Evolutionary conservation across 1,140 invertebrate species (phyloP).

Genomic region (Formica selysi): DNA sequence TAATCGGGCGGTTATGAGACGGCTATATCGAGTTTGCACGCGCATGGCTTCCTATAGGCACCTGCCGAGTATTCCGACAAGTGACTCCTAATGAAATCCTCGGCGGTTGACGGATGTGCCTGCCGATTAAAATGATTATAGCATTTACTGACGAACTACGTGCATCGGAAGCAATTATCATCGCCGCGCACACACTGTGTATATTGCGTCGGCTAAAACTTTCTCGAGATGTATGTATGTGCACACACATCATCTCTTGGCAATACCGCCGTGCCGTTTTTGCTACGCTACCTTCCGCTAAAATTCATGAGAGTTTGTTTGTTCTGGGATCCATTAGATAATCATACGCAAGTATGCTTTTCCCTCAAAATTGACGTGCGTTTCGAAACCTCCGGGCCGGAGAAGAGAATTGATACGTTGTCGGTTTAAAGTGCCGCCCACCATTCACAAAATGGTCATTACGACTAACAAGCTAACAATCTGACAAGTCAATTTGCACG

Average conservation of each 20-base stretch:
- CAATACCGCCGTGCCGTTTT: neutral
- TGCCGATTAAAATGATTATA: slow-evolving; percentile 26
- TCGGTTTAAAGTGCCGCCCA: neutral
- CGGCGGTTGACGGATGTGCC: slow-evolving; percentile 6
- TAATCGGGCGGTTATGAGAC: slow-evolving; percentile 53
- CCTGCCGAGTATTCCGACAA: neutral
- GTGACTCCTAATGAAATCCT: slow-evolving; percentile 43
- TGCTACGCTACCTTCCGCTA: too few species aligned
- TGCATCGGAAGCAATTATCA: neutral
- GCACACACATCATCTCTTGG: neutral
- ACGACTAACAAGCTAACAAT: slow-evolving; percentile 5
- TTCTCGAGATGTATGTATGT: neutral
- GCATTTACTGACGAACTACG: slow-evolving; percentile 19
- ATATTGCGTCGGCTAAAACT: neutral
- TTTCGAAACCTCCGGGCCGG: neutral
- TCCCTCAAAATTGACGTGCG: neutral
- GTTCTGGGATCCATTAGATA: neutral
- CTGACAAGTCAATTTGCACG: slow-evolving; percentile 11
- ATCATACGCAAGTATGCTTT: neutral
- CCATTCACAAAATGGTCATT: slow-evolving; percentile 1
- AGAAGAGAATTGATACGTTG: slow-evolving; percentile 13
- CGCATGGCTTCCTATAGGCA: neutral
- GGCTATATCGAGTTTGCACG: slow-evolving; percentile 38
- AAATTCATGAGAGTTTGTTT: slow-evolving; percentile 1
- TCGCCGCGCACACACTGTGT: neutral